These are phyloP conservation scores for Drosophila sucinea DNA, from an alignment of 1,140 invertebrate genomes.

Conservation along the genomic window DNA sequence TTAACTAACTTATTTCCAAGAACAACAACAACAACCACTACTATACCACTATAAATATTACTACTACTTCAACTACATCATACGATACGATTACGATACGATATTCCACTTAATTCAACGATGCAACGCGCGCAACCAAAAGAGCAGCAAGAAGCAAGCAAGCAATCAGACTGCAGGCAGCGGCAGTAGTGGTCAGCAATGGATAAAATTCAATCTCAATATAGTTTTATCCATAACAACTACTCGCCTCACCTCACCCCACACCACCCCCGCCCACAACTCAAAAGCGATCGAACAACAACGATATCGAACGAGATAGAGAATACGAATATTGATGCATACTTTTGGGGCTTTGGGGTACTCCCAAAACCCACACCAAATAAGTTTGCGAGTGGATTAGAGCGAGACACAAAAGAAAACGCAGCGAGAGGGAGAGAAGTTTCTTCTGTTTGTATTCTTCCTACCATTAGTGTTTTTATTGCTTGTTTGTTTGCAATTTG, in stretches of 20 bases:
- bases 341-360: background rate
- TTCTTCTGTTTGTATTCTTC: conserved; percentile 8
- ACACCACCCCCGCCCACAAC: no score
- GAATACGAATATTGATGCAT: background rate
- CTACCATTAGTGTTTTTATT: conserved; percentile 24
- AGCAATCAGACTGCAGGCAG: no score
- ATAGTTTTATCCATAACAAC: no score
- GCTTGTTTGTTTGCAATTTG: conserved; percentile 56
- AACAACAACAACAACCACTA: conserved; percentile 28
- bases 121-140: no score
- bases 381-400: background rate
- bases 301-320: conserved; percentile 3
- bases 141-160: no score
- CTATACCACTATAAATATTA: conserved; percentile 38
- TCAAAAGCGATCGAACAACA: conserved; percentile 41
- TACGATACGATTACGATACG: no score
- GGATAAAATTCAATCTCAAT: no score
- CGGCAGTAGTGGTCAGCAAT: no score
- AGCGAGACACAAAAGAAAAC: conserved; percentile 1
- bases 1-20: no score
- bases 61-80: no score
- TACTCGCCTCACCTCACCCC: no score
- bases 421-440: background rate
- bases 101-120: no score
- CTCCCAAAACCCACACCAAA: background rate